Base-by-base conservation (phyloP, 2,113 vertebrate genomes). In the Solea solea region DNA sequence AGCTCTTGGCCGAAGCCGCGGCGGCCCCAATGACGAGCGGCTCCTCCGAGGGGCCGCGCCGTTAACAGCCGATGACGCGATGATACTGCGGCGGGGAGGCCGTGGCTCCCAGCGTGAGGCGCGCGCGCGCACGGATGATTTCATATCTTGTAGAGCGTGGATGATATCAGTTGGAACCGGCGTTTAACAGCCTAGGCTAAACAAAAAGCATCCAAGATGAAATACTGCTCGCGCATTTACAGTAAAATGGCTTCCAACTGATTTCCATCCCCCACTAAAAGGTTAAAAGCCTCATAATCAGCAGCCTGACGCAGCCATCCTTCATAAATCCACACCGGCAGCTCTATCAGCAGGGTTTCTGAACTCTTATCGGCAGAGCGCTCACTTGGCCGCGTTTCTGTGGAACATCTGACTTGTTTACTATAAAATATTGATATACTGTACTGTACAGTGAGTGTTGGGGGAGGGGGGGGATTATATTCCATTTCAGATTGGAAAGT, bases 331-430 rank as follows among this genome's bases (percentile, higher is more conserved):
- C 65, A 39, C 27, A 45, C 15, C 72, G 67, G 81, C 56, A 76
- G 63, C 48, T 89, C 81, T 41, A 76, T 25, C 76, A 69, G 79
- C 8, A 27, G 28, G 28, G 50, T 57, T 13, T 59, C 60, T 44
- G 41, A 72, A 13, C 5, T 64, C 68, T 34, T 21, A 66, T 66
- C 68, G 74, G 64, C 69, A 81, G 81, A 64, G 56, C 60, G 21
- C 14, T 41, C 42, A 54, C 65, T 83, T 66, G 75, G 77, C 80
- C 0, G 10, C 40, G 50, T 12, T 55, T 57, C 27, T 21, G 28
- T 41, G 60, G 65, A 80, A 84, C 34, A 64, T 75, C 55, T 53
- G 61, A 78, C 59, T 69, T 74, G 51, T 85, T 85, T 75, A 77
- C 75, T 51, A 42, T 74, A 41, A 66, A 72, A 75, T 76, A 52